These are phyloP conservation scores for Strigamia maritima DNA, from an alignment of 2,888 invertebrate species.

Conservation along the genomic window DNA sequence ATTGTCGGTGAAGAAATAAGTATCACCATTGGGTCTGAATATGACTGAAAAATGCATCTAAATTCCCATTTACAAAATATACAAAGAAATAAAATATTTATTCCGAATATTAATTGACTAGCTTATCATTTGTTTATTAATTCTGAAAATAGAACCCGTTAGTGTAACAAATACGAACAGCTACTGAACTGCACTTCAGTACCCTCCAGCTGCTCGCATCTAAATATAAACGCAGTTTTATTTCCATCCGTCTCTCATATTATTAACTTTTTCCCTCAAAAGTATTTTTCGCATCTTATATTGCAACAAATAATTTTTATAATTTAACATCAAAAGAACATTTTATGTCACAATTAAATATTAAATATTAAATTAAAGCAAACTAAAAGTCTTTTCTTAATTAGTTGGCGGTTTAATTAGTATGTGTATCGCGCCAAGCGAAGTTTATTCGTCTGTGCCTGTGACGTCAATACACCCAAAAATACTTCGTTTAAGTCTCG, in stretches of 20 bases:
- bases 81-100: neutral
- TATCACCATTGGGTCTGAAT: conserved; percentile 94
- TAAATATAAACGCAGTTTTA: neutral
- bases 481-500: conserved; percentile 1
- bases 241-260: neutral
- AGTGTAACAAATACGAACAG: neutral
- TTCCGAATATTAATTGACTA: neutral
- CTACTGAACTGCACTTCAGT: conserved; percentile 7
- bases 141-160: neutral
- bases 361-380: too few species aligned
- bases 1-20: conserved; percentile 85
- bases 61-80: neutral
- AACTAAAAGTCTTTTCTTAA: neutral
- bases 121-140: neutral
- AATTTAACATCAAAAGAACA: too few species aligned
- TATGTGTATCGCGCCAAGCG: neutral
- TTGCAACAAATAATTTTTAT: neutral
- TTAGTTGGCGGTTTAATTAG: neutral
- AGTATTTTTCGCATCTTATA: neutral
- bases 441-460: neutral
- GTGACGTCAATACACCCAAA: conserved; percentile 1
- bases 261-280: neutral
- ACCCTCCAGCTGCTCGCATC: neutral
- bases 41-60: conserved; percentile 63
- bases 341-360: too few species aligned